Conservation (phyloP, 2,113 vertebrate genomes). For the Odobenus rosmarus region DNA sequence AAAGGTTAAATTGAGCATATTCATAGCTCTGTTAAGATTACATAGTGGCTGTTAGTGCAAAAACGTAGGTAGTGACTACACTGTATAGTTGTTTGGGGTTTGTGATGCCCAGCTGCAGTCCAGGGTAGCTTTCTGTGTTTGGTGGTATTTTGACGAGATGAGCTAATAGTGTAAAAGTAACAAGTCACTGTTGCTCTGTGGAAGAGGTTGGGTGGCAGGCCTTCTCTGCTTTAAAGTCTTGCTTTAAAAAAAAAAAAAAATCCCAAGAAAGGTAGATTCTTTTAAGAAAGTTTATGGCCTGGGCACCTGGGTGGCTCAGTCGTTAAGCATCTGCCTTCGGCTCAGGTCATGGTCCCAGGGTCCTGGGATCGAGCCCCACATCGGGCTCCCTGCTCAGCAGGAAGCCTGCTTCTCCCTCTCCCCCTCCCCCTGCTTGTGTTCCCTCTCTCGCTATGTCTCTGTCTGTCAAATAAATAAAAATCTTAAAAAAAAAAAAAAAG, state of each 20-base stretch:
- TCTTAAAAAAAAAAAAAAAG: neutral
- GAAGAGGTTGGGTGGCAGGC: conserved; percentile 39
- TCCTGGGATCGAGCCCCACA: too few species aligned
- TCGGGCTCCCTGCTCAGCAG: too few species aligned
- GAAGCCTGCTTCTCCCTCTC: too few species aligned
- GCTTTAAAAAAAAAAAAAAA: neutral
- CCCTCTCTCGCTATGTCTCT: too few species aligned
- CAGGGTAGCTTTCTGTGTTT: conserved; percentile 58
- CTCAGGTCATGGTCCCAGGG: too few species aligned
- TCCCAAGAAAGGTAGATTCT: neutral
- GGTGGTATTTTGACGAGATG: conserved; percentile 66
- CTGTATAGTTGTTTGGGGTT: conserved; percentile 48
- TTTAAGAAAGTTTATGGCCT: conserved; percentile 38
- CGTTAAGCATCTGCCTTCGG: too few species aligned
- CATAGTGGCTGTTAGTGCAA: conserved; percentile 62
- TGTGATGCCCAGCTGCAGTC: conserved; percentile 29
- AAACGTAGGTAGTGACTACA: conserved; percentile 50
- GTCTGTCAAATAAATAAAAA: too few species aligned
- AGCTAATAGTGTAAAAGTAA: conserved; percentile 72
- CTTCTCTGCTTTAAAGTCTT: conserved; percentile 64
- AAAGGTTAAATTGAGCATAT: conserved; percentile 55
- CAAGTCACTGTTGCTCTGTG: neutral
- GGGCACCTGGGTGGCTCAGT: too few species aligned
- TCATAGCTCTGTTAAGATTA: conserved; percentile 65
- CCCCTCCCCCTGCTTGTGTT: too few species aligned